Conservation (phyloP, 2,888 invertebrate genomes). For the Sinhomidia bicolor region DNA sequence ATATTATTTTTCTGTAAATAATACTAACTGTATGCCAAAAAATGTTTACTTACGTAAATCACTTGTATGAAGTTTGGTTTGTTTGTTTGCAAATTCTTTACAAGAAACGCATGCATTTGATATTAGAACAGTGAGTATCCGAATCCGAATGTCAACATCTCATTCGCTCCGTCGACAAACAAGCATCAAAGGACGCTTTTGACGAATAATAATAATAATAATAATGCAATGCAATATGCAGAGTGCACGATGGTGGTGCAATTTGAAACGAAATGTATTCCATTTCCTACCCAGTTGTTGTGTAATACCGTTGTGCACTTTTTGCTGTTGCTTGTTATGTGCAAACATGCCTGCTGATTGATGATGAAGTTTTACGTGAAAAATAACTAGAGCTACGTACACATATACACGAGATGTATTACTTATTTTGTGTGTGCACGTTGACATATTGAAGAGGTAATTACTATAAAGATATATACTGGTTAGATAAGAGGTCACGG, state of each 20-base stretch:
- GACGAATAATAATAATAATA: too few relatives aligned
- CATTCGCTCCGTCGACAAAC: neutral
- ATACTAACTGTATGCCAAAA: neutral
- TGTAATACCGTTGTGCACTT: neutral
- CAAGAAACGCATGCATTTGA: neutral
- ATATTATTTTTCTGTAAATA: neutral
- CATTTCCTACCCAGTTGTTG: neutral
- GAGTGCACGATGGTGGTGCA: neutral
- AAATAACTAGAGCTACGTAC: constrained; percentile 4
- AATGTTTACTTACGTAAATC: neutral
- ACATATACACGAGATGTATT: too few relatives aligned
- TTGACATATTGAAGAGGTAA: constrained; percentile 39
- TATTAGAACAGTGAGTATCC: neutral
- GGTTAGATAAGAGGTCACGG: constrained; percentile 2
- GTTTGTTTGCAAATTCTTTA: too few relatives aligned
- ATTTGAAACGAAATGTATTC: neutral
- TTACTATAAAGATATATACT: neutral
- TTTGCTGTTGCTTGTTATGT: neutral
- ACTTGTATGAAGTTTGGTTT: too few relatives aligned
- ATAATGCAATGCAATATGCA: neutral
- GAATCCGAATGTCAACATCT: neutral
- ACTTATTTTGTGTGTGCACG: neutral
- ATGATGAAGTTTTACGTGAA: constrained; percentile 10
- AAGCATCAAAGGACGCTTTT: neutral
- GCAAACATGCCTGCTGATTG: neutral